Base-by-base conservation (phyloP, 1,140 invertebrate genomes). In the Cyrtorhinus lividipennis region DNA sequence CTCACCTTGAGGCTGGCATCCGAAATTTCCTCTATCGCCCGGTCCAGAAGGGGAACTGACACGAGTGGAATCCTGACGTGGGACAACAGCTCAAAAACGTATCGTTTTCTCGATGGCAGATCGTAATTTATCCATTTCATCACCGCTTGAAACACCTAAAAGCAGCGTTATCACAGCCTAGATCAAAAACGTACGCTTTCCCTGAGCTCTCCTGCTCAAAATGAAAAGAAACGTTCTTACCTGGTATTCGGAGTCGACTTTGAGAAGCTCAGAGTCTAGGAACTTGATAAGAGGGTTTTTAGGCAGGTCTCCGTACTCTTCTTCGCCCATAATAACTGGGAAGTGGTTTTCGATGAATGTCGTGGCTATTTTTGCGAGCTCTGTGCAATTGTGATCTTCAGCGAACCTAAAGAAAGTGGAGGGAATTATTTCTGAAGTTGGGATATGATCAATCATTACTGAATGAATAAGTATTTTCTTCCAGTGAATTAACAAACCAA, bases 211-310 rank as follows among this genome's bases (percentile, higher is more conserved):
- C 8, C 12, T n/a, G 46, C 8, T n/a, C n/a, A n/a, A n/a, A n/a
- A n/a, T 56, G 22, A 57, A 24, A 57, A 57, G 15, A 45, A 1
- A 25, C 26, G 23, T 26, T 61, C 67, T 67, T 72, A 86, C 87
- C 81, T 96, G 89, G 68, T 86, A 88, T 80, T 97, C 94, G 68
- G 86, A 89, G 71, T 92, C 87, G 58, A 97, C 88, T 71, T 87
- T 85, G 57, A 97, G 78, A 71, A 90, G 82, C 77, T 97, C 93
- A 65, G 90, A 92, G 68, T 84, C 83, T 22, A 97, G 76, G 68
- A 90, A 84, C 68, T 82, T 82, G 63, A 87, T 80, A 61, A 96
- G 75, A 71, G 89, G 81, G 68, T 88, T 83, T 69, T 88, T 82
- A 25, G 88, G 87, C 56, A 94, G 75, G 68, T 93, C 89, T 65